Evolutionary conservation across 2,888 invertebrate genomes (phyloP).

Genomic region (Petrophora chlorosata): DNA sequence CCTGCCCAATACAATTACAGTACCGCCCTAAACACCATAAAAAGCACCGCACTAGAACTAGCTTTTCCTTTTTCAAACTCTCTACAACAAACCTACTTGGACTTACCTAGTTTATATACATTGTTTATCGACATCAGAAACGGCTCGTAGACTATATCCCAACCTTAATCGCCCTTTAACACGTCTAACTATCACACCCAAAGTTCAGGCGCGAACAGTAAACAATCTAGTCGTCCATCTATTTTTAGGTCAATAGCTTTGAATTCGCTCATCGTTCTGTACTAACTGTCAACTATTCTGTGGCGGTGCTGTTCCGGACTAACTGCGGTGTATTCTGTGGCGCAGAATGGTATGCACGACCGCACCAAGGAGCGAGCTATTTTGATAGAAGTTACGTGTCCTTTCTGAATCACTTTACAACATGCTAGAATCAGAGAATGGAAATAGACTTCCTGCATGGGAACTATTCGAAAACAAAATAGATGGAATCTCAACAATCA

Average conservation of each 20-base stretch:
- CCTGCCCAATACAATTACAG: too few relatives aligned
- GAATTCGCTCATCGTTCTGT: constrained; percentile 65
- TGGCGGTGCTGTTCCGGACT: constrained; percentile 17
- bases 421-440: constrained; percentile 7
- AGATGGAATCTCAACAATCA: too few relatives aligned
- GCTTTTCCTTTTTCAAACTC: too few relatives aligned
- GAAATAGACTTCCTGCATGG: constrained; percentile 22
- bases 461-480: background rate
- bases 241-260: constrained; percentile 78
- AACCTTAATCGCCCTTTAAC: constrained; percentile 13
- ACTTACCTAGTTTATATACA: too few relatives aligned
- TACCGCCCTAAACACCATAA: too few relatives aligned
- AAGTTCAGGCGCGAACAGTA: constrained; percentile 55
- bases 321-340: constrained; percentile 6
- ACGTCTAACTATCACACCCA: constrained; percentile 17
- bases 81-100: too few relatives aligned
- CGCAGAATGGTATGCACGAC: constrained; percentile 43
- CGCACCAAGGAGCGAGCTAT: constrained; percentile 38
- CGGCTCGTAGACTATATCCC: constrained; percentile 3
- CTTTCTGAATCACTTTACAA: constrained; percentile 23
- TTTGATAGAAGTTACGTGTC: constrained; percentile 23
- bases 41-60: too few relatives aligned
- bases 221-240: constrained; percentile 62
- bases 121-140: background rate
- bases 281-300: background rate